phyloP scores from a whole-genome alignment of 1,140 invertebrate species.

The Temnothorax nylanderi region DNA sequence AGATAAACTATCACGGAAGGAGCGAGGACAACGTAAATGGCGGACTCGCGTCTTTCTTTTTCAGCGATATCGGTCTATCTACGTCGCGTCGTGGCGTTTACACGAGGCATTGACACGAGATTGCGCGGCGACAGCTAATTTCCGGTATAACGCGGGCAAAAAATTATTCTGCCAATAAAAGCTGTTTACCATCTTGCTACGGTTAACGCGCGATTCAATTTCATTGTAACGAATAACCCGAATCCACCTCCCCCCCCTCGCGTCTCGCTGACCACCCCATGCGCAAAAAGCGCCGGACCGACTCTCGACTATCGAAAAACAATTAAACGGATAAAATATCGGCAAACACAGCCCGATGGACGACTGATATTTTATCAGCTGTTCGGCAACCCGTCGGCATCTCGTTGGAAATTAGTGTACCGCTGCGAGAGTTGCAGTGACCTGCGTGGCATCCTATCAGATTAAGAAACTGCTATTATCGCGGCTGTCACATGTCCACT shows the following conservation, averaged over 20 bases:
- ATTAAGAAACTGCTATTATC: conserved; percentile 14
- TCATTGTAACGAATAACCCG: conserved; percentile 75
- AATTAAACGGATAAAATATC: conserved; percentile 84
- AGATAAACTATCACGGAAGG: conserved; percentile 44
- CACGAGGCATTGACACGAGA: conserved; percentile 10
- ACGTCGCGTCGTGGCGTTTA: conserved; percentile 8
- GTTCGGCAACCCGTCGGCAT: conserved; percentile 17
- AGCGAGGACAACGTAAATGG: conserved; percentile 23
- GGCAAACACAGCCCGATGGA: conserved; percentile 80
- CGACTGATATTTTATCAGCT: conserved; percentile 82
- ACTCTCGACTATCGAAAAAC: conserved; percentile 82
- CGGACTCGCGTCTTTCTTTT: conserved; percentile 41
- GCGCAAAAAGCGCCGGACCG: conserved; percentile 71
- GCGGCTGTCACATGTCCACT: neutral
- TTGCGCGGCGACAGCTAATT: conserved; percentile 32
- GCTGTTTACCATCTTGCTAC: conserved; percentile 75
- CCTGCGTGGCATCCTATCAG: neutral
- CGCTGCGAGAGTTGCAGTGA: neutral
- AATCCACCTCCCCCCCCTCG: neutral
- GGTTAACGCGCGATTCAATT: conserved; percentile 80
- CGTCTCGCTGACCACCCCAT: conserved; percentile 10
- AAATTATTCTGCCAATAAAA: conserved; percentile 70
- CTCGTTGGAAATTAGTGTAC: conserved; percentile 11
- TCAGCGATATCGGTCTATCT: neutral
- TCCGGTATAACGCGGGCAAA: conserved; percentile 10